Evolutionary conservation across 2,113 vertebrate genomes (phyloP).

Genomic region (Elaphurus davidianus): DNA sequence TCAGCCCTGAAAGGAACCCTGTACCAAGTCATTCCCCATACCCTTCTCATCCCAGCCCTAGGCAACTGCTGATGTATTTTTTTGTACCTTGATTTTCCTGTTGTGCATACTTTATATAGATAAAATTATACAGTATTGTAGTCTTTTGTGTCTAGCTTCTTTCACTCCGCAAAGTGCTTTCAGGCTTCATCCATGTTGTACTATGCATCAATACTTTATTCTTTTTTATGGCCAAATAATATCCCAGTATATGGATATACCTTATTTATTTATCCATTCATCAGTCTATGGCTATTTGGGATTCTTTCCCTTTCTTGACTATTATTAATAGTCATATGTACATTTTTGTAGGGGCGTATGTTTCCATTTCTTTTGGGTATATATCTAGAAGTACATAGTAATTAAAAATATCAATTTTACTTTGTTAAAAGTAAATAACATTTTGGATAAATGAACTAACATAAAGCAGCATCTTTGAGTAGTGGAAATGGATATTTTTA

Average conservation of each 20-base stretch:
- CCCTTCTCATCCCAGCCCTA: not conserved
- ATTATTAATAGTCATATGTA: not conserved
- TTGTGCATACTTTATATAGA: not conserved
- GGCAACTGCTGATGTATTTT: not conserved
- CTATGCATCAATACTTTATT: not conserved
- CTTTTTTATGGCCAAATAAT: not conserved
- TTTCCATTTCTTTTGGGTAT: not conserved
- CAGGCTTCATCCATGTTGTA: not conserved
- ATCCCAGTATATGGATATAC: not conserved
- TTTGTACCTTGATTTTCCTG: not conserved
- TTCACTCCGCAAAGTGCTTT: not conserved
- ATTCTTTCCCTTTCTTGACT: not conserved
- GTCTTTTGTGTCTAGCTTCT: not conserved
- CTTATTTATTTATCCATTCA: not conserved
- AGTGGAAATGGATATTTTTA: not conserved
- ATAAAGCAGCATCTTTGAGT: not conserved
- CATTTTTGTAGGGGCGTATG: not conserved
- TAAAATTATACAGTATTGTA: not conserved
- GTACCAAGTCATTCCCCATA: not conserved
- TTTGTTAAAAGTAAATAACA: not conserved
- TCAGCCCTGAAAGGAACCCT: not conserved
- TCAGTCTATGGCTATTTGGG: not conserved
- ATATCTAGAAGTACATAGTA: not conserved
- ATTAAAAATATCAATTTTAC: slow-evolving; percentile 1
- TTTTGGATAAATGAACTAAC: not conserved